Base-by-base conservation (phyloP, 2,888 invertebrate genomes). In the Deroplatys truncata region DNA sequence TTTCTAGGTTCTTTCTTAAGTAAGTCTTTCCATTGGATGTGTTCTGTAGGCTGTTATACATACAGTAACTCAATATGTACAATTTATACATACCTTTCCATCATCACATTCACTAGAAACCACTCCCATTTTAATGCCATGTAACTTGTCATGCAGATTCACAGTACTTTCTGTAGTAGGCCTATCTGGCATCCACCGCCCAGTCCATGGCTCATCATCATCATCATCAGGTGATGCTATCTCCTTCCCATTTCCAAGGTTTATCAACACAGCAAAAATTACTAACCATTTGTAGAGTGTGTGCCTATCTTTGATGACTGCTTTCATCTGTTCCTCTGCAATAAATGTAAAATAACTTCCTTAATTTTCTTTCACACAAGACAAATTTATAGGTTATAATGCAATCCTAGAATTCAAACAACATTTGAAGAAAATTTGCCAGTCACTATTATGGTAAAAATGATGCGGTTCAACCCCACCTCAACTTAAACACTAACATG, bases 51-150 rank as follows among this genome's bases (percentile, higher is more conserved):
- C n/a, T n/a, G n/a, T n/a, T n/a, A n/a, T n/a, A n/a, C n/a, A n/a
- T n/a, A 43, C 13, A 43, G 13, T 13, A 43, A 43, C 7, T 2
- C 43, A 43, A 1, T 13, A 43, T 13, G 13, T 43, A 1, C 43
- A 13, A 1, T 43, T 43, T 43, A 43, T 72, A 90, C 91, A 92
- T 93, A 96, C 96, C 93, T 95, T 94, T 86, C 94, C 97, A 94
- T 97, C 95, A 92, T 97, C 97, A 92, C 97, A 97, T 0, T 93
- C 91, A 1, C 92, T 91, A 88, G 93, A 93, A 43, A 93, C 91
- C 82, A 94, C 92, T 4, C 96, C 96, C 96, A 96, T 96, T 91
- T 93, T 92, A 31, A 95, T 93, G 29, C 93, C 93, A 91, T 94
- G 94, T 88, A 93, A 91, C 83, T 90, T 89, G 91, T 92, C 92